Conservation (phyloP, 2,113 vertebrate species). For the Peromyscus californicus region DNA sequence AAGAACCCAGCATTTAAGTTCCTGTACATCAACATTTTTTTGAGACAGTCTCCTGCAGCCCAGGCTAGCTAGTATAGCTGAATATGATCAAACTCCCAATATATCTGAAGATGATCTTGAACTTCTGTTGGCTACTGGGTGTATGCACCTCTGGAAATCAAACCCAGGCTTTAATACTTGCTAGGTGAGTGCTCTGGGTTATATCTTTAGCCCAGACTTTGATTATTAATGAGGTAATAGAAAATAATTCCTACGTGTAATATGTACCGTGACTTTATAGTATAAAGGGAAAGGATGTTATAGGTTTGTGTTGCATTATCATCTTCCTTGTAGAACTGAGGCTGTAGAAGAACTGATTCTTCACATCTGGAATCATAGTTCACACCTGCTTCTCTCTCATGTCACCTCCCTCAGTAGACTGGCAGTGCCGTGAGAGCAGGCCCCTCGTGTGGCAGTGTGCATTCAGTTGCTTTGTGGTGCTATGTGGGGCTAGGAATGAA, state of each 20-base stretch:
- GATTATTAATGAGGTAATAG: conserved; percentile 7
- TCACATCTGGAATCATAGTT: no score
- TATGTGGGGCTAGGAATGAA: neutral
- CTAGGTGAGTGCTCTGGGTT: neutral
- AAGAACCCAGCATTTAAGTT: neutral
- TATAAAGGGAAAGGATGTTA: neutral
- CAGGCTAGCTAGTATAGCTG: neutral
- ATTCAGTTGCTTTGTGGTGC: neutral
- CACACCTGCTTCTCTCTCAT: no score
- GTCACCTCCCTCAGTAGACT: no score
- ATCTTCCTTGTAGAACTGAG: neutral
- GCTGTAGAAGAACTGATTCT: neutral
- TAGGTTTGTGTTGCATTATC: neutral
- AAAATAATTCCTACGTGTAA: neutral
- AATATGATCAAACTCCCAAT: neutral
- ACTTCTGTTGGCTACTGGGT: neutral
- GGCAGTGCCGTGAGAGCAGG: no score
- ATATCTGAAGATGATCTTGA: neutral
- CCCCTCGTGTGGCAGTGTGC: no score
- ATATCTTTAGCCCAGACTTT: neutral
- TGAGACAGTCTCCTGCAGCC: neutral
- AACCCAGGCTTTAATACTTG: neutral
- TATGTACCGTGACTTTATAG: neutral
- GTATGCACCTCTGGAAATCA: neutral
- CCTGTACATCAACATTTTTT: neutral